phyloP scores from a whole-genome alignment of 2,797 vertebrate species.

The Rallus crepitans region DNA sequence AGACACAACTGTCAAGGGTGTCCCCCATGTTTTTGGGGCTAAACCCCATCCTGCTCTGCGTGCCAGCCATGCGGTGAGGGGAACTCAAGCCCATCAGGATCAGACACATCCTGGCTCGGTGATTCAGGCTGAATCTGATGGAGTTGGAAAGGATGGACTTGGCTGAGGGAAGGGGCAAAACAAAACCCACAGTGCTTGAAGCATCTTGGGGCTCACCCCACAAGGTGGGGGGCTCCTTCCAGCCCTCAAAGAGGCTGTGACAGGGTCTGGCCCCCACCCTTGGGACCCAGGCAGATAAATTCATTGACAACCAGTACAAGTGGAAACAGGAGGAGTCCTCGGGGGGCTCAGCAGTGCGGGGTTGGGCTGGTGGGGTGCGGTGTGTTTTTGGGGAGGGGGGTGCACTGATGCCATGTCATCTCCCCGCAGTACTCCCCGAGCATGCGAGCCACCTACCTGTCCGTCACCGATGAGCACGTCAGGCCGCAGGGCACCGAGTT shows the following conservation, averaged over 20 bases:
- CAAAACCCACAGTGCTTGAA: background rate
- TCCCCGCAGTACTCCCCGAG: conserved; percentile 91
- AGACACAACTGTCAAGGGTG: background rate
- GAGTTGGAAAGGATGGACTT: accelerated
- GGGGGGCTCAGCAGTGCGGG: accelerated
- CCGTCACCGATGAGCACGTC: conserved; percentile 90
- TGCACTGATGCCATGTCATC: background rate
- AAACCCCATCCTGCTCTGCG: background rate
- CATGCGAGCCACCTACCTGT: conserved; percentile 95
- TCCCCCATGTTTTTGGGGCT: background rate
- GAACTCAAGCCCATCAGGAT: background rate
- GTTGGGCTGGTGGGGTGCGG: background rate
- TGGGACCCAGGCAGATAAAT: background rate
- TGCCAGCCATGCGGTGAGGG: background rate
- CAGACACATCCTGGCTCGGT: accelerated
- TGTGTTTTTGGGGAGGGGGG: background rate
- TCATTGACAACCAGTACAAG: background rate
- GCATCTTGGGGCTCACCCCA: too few relatives aligned
- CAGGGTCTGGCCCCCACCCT: background rate
- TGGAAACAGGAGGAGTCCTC: background rate
- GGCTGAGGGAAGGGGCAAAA: background rate
- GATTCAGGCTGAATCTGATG: background rate
- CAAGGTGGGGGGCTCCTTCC: background rate
- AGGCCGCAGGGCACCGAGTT: conserved; percentile 86
- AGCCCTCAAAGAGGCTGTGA: background rate